Conservation (phyloP, 1,140 invertebrate genomes). For the Pachyrhynchus sulphureomaculatus region DNA sequence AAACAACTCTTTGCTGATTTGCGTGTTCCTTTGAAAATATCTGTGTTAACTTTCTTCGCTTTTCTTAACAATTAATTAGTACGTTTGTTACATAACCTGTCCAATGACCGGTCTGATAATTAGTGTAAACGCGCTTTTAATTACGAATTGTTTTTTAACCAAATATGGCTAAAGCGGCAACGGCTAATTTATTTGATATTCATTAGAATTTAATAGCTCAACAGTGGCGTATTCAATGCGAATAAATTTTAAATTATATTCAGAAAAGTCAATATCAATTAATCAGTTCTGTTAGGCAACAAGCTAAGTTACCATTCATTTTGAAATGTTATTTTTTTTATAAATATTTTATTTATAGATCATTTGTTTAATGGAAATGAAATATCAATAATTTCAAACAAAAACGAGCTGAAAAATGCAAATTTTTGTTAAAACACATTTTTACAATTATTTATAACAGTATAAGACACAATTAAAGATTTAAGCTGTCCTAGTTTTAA, state of each 20-base stretch:
- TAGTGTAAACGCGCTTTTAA: slow-evolving; percentile 34
- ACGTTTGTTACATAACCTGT: slow-evolving; percentile 31
- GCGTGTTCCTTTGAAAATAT: slow-evolving; percentile 11
- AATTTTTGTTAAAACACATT: no score
- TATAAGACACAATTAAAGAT: no score
- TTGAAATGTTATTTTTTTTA: no score
- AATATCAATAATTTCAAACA: no score
- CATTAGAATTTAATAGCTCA: slow-evolving; percentile 25
- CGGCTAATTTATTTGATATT: slow-evolving; percentile 35
- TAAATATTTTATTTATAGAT: no score
- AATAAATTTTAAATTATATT: not conserved
- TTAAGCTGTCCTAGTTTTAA: no score
- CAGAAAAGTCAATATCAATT: no score
- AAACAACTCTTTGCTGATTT: not conserved
- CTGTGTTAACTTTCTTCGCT: slow-evolving; percentile 29
- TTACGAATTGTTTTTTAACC: slow-evolving; percentile 33
- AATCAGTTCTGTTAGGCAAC: no score
- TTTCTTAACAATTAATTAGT: slow-evolving; percentile 31
- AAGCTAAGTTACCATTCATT: no score
- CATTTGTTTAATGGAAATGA: no score
- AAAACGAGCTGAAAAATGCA: no score
- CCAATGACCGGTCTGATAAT: slow-evolving; percentile 27
- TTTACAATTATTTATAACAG: no score
- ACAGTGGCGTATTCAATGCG: not conserved
- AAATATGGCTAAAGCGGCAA: slow-evolving; percentile 26